A percentile compares a stretch with the other conserved stretches of the same genome.
Evolutionary conservation across 2,888 invertebrate genomes (phyloP).

Genomic region (Chaitophorus viminalis): DNA sequence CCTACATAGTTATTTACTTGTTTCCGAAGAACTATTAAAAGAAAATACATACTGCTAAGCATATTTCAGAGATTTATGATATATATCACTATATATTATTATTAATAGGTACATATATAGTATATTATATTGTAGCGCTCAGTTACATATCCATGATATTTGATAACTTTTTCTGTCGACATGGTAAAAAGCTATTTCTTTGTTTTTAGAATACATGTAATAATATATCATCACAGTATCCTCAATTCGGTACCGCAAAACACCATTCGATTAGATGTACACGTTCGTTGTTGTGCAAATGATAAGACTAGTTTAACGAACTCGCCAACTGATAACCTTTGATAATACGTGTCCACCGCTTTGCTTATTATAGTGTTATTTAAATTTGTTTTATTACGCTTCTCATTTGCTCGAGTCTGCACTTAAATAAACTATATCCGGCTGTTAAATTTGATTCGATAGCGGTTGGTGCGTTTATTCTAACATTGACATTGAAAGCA

Average conservation of each 20-base stretch:
- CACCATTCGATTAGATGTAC: background rate
- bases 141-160: too few species aligned
- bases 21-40: too few species aligned
- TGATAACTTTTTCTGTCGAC: too few species aligned
- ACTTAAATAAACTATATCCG: conserved; percentile 24
- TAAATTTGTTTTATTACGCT: background rate
- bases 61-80: too few species aligned
- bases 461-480: background rate
- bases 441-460: conserved; percentile 26
- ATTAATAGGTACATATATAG: too few species aligned
- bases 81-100: too few species aligned
- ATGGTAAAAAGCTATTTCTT: too few species aligned
- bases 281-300: conserved; percentile 18
- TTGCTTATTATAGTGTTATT: background rate
- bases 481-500: background rate
- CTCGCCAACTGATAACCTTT: conserved; percentile 57
- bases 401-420: background rate
- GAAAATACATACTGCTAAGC: too few species aligned
- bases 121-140: too few species aligned
- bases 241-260: background rate
- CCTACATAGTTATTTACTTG: too few species aligned
- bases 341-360: conserved; percentile 18
- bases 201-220: too few species aligned
- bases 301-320: conserved; percentile 59
- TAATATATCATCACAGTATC: too few species aligned